Evolutionary conservation across 2,888 invertebrate genomes (phyloP).

Genomic region (Euproctis similis): DNA sequence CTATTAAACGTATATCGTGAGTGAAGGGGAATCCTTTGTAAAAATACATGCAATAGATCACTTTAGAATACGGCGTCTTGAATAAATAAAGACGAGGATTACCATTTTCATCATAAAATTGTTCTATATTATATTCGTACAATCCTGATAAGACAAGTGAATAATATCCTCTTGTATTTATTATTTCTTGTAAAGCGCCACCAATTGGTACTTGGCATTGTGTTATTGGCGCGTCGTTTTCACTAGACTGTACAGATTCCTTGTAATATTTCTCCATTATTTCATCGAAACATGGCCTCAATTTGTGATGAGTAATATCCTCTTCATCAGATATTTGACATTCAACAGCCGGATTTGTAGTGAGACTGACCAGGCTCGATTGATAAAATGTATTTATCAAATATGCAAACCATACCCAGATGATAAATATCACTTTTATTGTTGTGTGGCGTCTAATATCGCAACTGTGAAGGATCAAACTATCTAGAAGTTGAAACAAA

Average conservation of each 20-base stretch:
- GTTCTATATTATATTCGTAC: slow-evolving; percentile 4
- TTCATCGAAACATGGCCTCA: slow-evolving; percentile 12
- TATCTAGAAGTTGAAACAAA: slow-evolving; percentile 11
- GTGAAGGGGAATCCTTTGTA: slow-evolving; percentile 47
- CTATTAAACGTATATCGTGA: slow-evolving; percentile 19
- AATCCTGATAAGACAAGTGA: neutral
- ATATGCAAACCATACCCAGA: slow-evolving; percentile 42
- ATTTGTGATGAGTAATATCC: slow-evolving; percentile 7
- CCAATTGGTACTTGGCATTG: neutral
- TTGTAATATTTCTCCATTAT: slow-evolving; percentile 14
- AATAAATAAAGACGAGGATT: slow-evolving; percentile 12
- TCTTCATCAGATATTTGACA: slow-evolving; percentile 18
- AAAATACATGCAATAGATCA: slow-evolving; percentile 39
- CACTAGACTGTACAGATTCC: slow-evolving; percentile 11
- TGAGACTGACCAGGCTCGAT: slow-evolving; percentile 27
- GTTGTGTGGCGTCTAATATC: slow-evolving; percentile 4
- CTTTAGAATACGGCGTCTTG: slow-evolving; percentile 26
- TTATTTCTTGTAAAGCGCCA: slow-evolving; percentile 6
- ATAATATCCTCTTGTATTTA: slow-evolving; percentile 3
- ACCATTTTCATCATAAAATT: slow-evolving; percentile 9
- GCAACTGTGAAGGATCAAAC: slow-evolving; percentile 8
- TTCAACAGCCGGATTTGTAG: slow-evolving; percentile 16
- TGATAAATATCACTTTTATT: slow-evolving; percentile 20
- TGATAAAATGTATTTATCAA: slow-evolving; percentile 26
- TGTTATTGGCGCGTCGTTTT: neutral